Base-by-base conservation (phyloP, 37 sponge, comb jelly and placozoan species). In the Mnemiopsis leidyi region DNA sequence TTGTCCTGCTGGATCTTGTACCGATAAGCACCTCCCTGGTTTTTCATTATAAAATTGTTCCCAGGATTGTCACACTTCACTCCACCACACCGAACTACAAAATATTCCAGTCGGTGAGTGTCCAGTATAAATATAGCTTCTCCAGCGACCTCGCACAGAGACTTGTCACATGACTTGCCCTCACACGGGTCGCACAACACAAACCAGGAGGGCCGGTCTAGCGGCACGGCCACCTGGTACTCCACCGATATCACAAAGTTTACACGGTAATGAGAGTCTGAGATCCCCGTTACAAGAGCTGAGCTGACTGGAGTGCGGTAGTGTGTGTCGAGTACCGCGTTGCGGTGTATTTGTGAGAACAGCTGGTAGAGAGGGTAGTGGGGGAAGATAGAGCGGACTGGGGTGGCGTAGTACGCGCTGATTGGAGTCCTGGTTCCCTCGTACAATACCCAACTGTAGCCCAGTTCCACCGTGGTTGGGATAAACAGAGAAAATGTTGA, bases 181-280 rank as follows among this genome's bases (percentile, higher is more conserved):
- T 71, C 61, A 48, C 61, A 48, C 2, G 75, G 75, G n/a, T 85
- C 36, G 39, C 90, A 85, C 16, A 33, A 37, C 0, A 18, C 16
- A 23, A 38, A 40, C 90, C 90, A 85, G 38, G 20, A 13, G 35
- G 90, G 90, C 0, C 16, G 0, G 24, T 28, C 23, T 24, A 37
- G 90, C 0, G 90, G 90, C 25, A 21, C 40, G 16, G 36, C n/a
- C 7, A 85, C 0, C 90, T 85, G 90, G 48, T 85, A 85, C 90
- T 40, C 90, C 24, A 39, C 90, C 38, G 28, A 39, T 2, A 39
- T 20, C 13, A 40, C 25, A 23, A 85, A 85, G 36, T 37, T 33
- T 9, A 85, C 90, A 28, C 90, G 1, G 29, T 39, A 18, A 21
- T 85, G 90, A 28, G 90, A 36, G 61, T 85, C 90, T 38, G 90